Evolutionary conservation across 2,888 invertebrate genomes (phyloP), one percentile per base, ranked within the genome.

Genomic region (Philereme transversata): DNA sequence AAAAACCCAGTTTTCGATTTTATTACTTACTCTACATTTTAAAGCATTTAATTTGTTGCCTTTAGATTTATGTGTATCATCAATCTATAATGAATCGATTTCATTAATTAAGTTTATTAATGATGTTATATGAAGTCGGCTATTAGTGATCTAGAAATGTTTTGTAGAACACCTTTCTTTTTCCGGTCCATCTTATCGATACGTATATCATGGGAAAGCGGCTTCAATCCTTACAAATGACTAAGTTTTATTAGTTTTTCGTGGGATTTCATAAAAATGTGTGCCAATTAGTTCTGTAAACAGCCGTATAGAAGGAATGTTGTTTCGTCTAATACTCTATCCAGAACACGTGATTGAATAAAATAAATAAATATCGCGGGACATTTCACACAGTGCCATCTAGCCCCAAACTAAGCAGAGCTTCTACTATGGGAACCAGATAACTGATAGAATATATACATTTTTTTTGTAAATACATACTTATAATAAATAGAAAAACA

Each of bases 81-180:
- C 22, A 46, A 9, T 33, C 38, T 53, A 7, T 38, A 56, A 56
- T 50, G 44, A 50, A 11, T 38, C 36, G n/a, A 10, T 43, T 8
- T 10, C 7, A 49, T 59, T 40, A 50, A 49, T 48, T 52, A 34
- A 33, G 38, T 33, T 59, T 34, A 49, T 54, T 51, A 43, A 52
- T 52, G 47, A 49, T 52, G 49, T 51, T 10, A 55, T 9, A 47
- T 7, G 9, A 52, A 44, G 49, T 45, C 49, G 11, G 44, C 56
- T 46, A 51, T 52, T 51, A 11, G 36, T 43, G 44, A 56, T 44
- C 57, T 57, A 52, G 52, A 57, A 48, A 22, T 41, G 34, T 55
- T 56, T 56, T 53, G 46, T 52, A 40, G 53, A 57, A 41, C 61
- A 57, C 43, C 9, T 38, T 9, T 57, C 48, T 49, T 50, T 57